Conservation (phyloP, 2,113 vertebrate species). For the Pterocles gutturalis region DNA sequence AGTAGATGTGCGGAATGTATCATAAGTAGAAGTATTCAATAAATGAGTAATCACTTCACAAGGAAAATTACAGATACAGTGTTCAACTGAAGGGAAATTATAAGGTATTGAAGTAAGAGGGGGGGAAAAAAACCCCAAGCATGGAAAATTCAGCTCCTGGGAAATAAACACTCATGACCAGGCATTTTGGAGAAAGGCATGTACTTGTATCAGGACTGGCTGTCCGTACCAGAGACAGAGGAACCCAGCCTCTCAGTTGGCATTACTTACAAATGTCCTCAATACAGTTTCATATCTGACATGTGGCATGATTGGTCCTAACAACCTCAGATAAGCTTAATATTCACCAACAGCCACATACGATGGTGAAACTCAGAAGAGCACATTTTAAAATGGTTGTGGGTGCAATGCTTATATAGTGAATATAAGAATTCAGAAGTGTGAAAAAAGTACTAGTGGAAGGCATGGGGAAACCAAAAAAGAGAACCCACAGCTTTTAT, state of each 20-base stretch:
- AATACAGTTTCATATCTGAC: background rate
- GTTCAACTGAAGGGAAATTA: background rate
- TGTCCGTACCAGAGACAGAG: background rate
- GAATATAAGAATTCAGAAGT: background rate
- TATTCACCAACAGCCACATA: background rate
- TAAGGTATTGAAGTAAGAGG: background rate
- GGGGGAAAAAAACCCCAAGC: fast-evolving
- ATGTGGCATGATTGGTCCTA: fast-evolving
- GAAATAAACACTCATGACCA: background rate
- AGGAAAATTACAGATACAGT: background rate
- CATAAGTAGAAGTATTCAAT: background rate
- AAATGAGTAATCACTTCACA: background rate
- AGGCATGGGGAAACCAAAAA: background rate
- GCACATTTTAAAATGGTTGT: background rate
- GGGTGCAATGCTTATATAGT: background rate
- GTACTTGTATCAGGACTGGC: background rate
- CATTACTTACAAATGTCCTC: background rate
- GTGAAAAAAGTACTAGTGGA: background rate
- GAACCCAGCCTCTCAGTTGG: fast-evolving
- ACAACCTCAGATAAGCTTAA: background rate
- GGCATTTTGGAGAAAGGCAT: background rate
- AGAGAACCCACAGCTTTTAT: background rate
- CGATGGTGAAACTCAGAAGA: background rate
- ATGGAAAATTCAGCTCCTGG: background rate
- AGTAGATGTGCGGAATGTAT: fast-evolving